Conservation (phyloP, 1,140 invertebrate species). For the Leptopilina boulardi region DNA sequence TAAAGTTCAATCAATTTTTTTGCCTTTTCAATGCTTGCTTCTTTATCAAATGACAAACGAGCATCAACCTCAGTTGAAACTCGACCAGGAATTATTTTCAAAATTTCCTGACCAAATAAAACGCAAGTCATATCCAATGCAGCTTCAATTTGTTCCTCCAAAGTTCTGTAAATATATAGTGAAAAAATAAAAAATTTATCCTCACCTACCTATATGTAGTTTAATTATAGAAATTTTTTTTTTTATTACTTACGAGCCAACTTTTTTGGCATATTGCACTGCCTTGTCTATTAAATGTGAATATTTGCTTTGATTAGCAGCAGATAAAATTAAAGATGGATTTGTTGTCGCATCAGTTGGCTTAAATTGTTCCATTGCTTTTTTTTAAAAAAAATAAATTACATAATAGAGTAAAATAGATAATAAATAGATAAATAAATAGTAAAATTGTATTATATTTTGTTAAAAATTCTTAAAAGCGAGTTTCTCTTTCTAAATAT, state of each 20-base stretch:
- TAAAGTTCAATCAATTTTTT: constrained; percentile 93
- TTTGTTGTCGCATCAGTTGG: constrained; percentile 99
- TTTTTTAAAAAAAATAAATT: constrained; percentile 61
- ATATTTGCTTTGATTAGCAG: constrained; percentile 94
- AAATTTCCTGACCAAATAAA: constrained; percentile 96
- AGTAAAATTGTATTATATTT: too few species aligned
- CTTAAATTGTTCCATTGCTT: constrained; percentile 97
- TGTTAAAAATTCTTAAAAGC: too few species aligned
- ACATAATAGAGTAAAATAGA: too few species aligned
- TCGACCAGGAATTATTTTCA: constrained; percentile 97
- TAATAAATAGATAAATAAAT: too few species aligned
- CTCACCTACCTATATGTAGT: constrained; percentile 5
- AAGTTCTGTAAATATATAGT: constrained; percentile 78
- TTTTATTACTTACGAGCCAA: constrained; percentile 81
- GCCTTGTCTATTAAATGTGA: constrained; percentile 92
- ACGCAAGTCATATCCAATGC: constrained; percentile 97
- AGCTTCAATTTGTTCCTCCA: constrained; percentile 84
- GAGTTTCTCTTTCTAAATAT: too few species aligned
- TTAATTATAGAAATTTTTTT: constrained; percentile 30
- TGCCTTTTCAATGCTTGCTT: constrained; percentile 93
- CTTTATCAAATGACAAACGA: constrained; percentile 95
- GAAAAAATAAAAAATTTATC: constrained; percentile 21
- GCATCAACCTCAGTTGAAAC: constrained; percentile 99
- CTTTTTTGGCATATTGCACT: constrained; percentile 88
- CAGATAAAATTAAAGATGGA: constrained; percentile 96